Conservation (phyloP, 2,797 vertebrate species). For the Capromys pilorides region DNA sequence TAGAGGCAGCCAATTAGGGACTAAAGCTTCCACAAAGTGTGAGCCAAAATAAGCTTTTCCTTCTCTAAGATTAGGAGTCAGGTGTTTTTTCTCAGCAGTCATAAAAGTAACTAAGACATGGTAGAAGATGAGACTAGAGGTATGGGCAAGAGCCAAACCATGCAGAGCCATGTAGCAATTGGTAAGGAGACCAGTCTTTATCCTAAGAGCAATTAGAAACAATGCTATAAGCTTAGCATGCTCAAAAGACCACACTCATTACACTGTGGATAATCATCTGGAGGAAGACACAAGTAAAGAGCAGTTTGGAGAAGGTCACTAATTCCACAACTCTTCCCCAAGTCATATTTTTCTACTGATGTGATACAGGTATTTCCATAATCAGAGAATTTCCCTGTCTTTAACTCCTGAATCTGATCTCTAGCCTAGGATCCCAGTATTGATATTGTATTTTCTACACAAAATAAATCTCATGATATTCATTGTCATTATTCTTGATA, state of each 20-base stretch:
- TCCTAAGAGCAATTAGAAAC: background rate
- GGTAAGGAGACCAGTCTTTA: background rate
- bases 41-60: too few species aligned
- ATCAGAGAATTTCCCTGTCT: background rate
- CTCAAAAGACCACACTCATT: slow-evolving; percentile 20
- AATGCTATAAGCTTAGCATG: background rate
- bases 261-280: background rate
- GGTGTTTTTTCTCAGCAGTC: background rate
- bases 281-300: background rate
- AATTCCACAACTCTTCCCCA: background rate
- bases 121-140: background rate
- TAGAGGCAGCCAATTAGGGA: background rate
- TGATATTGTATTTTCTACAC: background rate
- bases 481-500: background rate
- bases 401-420: background rate
- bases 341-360: slow-evolving; percentile 38
- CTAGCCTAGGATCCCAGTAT: background rate
- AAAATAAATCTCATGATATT: background rate
- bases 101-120: background rate
- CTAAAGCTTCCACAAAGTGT: background rate
- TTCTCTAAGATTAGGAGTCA: background rate
- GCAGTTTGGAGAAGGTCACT: slow-evolving; percentile 8
- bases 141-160: background rate
- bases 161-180: background rate
- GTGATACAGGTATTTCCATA: background rate